Evolutionary conservation across 2,113 vertebrate species (phyloP).

Genomic region (Panurus biarmicus): DNA sequence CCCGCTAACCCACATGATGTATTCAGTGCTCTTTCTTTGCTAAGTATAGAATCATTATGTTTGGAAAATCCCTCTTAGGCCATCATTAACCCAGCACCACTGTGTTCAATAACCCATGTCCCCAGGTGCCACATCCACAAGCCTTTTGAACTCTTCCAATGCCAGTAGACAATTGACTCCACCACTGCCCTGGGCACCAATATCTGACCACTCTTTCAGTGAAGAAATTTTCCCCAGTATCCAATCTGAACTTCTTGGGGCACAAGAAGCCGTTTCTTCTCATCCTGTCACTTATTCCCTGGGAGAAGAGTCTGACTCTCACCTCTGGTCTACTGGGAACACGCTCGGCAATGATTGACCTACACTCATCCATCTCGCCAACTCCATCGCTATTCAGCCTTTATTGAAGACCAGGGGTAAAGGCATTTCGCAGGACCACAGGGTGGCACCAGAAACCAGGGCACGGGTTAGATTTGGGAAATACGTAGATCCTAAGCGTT

Average conservation of each 20-base stretch:
- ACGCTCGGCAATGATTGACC: accelerated
- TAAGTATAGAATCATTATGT: not conserved
- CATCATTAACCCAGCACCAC: not conserved
- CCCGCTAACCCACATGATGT: not conserved
- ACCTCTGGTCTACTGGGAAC: not conserved
- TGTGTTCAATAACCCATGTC: not conserved
- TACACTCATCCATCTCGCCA: accelerated
- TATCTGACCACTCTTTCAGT: not conserved
- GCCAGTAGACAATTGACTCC: not conserved
- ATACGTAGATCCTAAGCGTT: no score
- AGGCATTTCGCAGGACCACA: not conserved
- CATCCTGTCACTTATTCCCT: not conserved
- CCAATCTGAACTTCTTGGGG: not conserved
- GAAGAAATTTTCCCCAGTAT: not conserved
- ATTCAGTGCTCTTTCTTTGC: not conserved
- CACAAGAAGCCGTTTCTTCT: not conserved
- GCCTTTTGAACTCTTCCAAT: not conserved
- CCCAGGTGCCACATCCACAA: not conserved
- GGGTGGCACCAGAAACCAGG: constrained; percentile 14
- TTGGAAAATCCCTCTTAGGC: not conserved
- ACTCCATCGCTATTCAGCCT: not conserved
- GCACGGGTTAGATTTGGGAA: not conserved
- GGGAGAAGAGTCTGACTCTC: not conserved
- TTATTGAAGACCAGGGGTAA: no score
- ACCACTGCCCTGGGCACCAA: not conserved